Conservation (phyloP, 1,140 invertebrate species). For the Hycleus cichorii region DNA sequence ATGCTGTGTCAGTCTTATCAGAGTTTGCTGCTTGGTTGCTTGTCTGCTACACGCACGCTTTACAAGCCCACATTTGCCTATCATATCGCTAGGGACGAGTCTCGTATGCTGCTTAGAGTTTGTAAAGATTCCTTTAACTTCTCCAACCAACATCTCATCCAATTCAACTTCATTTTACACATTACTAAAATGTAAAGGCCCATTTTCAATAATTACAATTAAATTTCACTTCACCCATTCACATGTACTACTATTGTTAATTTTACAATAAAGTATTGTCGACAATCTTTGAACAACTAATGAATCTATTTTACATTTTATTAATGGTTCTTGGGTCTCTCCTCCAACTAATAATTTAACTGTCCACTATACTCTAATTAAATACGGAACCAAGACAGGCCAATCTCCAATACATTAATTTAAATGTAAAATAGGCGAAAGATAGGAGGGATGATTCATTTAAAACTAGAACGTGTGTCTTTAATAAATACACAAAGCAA, state of each 20-base stretch:
- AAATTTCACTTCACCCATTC: not conserved
- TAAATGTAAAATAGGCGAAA: not conserved
- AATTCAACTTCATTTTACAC: too few species aligned
- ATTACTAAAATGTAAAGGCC: too few species aligned
- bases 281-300: too few species aligned
- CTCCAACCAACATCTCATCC: too few species aligned
- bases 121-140: too few species aligned
- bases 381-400: not conserved
- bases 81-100: slow-evolving; percentile 20
- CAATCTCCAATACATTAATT: not conserved
- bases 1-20: slow-evolving; percentile 23
- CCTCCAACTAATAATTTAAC: too few species aligned
- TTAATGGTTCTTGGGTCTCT: not conserved
- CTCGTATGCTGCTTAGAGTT: slow-evolving; percentile 1
- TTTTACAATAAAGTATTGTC: too few species aligned
- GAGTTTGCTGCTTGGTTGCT: slow-evolving; percentile 2
- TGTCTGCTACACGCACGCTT: slow-evolving; percentile 23
- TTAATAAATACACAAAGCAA: too few species aligned
- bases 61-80: slow-evolving; percentile 23
- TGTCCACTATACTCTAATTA: not conserved
- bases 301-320: not conserved
- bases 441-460: not conserved
- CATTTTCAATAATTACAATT: too few species aligned
- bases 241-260: not conserved
- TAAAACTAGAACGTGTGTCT: not conserved